Base-by-base conservation (phyloP, 1,140 invertebrate species). In the Lepidurus apus region DNA sequence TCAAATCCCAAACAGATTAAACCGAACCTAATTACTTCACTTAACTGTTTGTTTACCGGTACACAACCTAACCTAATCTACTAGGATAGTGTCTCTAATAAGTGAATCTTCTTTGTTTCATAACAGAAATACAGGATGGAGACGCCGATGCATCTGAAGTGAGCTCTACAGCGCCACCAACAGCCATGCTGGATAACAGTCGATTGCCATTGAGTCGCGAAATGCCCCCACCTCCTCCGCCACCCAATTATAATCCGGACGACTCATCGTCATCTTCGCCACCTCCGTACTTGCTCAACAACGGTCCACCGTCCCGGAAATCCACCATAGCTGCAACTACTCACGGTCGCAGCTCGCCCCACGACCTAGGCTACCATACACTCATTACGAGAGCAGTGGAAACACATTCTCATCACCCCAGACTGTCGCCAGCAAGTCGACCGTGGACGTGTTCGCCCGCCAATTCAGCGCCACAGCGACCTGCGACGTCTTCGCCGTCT, bases 321-420 rank as follows among this genome's bases (percentile, higher is more conserved):
- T 74, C 74, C 26, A 9, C 45, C 6, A 74, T 45, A 74, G 73
- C 44, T 1, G 73, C 74, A 45, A 44, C 78, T n/a, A 47, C 78
- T 24, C 43, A 65, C 26, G 47, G 45, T 45, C 79, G 79, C 17
- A 74, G 73, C 44, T 76, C 81, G 73, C 87, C 86, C 78, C 84
- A 91, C 26, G 91, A 92, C 83, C 89, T 92, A 83, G 91, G 92
- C 8, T 93, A 93, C 84, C 91, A 92, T 81, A 93, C 92, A 1
- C 84, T 93, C 65, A 89, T 91, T 1, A 88, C 88, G 21, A 87
- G 88, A 11, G 88, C 86, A 80, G 87, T 86, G 76, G 84, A 80
- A 77, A 85, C 82, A 11, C 85, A 82, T 65, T 81, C 82, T 74
- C 82, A 80, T 43, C 81, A 74, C 44, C 81, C 84, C 17, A 82